Evolutionary conservation across 1,140 invertebrate species (phyloP).

Genomic region (Psilanteris sp.): DNA sequence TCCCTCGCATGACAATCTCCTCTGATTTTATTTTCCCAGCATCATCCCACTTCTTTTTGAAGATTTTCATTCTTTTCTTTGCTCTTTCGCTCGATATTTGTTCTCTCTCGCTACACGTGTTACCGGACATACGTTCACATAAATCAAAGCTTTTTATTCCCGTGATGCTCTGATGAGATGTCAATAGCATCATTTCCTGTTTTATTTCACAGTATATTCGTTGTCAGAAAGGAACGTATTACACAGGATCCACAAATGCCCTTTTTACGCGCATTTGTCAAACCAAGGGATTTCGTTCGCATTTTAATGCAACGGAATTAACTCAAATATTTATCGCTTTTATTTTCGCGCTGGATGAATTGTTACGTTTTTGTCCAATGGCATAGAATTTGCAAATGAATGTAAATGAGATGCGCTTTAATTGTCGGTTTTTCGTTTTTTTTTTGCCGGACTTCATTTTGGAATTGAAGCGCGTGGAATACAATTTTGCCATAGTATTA

Average conservation of each 20-base stretch:
- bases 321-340: slow-evolving; percentile 42
- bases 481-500: background rate
- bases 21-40: slow-evolving; percentile 21
- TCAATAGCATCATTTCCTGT: slow-evolving; percentile 68
- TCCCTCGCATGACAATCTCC: slow-evolving; percentile 3
- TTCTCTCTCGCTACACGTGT: slow-evolving; percentile 19
- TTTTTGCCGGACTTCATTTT: slow-evolving; percentile 13
- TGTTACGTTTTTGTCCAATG: background rate
- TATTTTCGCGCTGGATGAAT: background rate
- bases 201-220: slow-evolving; percentile 56
- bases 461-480: background rate
- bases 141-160: slow-evolving; percentile 68
- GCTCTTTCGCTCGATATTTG: slow-evolving; percentile 43
- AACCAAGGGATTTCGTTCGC: slow-evolving; percentile 13
- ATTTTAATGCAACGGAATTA: slow-evolving; percentile 37
- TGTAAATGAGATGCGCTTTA: slow-evolving; percentile 25
- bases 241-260: slow-evolving; percentile 3
- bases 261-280: slow-evolving; percentile 37
- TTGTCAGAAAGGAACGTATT: slow-evolving; percentile 18
- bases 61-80: slow-evolving; percentile 37
- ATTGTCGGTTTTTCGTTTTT: background rate
- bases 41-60: slow-evolving; percentile 13
- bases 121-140: slow-evolving; percentile 61
- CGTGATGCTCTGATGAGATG: slow-evolving; percentile 58
- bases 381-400: slow-evolving; percentile 16